Base-by-base conservation (phyloP, 2,113 vertebrate genomes). In the Numenius arquata region DNA sequence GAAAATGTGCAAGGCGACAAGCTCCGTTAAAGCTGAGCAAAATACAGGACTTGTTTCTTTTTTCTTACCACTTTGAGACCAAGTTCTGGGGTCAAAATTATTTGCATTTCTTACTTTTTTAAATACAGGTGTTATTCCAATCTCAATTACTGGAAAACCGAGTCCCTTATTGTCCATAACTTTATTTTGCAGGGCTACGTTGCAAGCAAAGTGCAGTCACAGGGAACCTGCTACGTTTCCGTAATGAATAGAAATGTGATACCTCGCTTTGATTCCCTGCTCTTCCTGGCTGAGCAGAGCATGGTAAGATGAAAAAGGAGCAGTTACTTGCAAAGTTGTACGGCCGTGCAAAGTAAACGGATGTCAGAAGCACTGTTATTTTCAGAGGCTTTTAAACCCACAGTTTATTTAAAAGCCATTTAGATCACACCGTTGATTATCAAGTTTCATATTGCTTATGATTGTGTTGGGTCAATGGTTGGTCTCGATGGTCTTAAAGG, bases 181-280 rank as follows among this genome's bases (percentile, higher is more conserved):
- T 88, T 96, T 87, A 41, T 91, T 92, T 94, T 79, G 63, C 91
- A 98, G 98, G 95, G 96, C 14, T 90, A 94, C 6, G 74, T 96
- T 55, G 98, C 96, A 45, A 95, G 34, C 77, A 95, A 85, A 90
- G 5, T 97, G 63, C 40, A 92, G n/a, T 18, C 55, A 27, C 92
- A 96, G 48, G 95, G 88, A 80, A 4, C 13, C 6, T 98, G 98
- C 88, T 82, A 97, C 18, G 17, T 98, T 66, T 92, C 97, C 62
- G 58, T 23, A 20, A 95, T 96, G 81, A 41, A 95, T 93, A 91
- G 62, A 13, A 16, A 17, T 1, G 15, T 40, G 45, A 78, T 91
- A 30, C 94, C 93, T 27, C 23, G 4, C n/a, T 70, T 95, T 27
- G 66, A 88, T n/a, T 8, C 27, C 0, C 47, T 95, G 10, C 48